Percentiles rank a stretch among this genome's conserved stretches.
phyloP scores from a whole-genome alignment of 2,888 invertebrate genomes.

The Stenichneumon culpator region DNA sequence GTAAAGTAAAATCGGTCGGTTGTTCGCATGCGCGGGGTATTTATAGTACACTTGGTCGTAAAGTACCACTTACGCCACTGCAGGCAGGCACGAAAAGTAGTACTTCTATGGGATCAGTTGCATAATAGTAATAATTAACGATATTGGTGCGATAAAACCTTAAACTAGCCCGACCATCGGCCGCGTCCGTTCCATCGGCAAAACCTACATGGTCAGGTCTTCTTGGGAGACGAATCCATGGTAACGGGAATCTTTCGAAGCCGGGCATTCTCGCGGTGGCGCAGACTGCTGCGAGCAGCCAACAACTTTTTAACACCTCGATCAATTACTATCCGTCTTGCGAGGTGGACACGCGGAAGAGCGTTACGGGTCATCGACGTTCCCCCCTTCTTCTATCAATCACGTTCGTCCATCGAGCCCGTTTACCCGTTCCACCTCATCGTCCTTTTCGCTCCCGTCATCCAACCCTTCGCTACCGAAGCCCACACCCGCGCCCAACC shows the following conservation, averaged over 20 bases:
- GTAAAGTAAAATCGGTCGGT: too few species aligned
- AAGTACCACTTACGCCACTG: too few species aligned
- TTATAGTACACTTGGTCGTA: too few species aligned
- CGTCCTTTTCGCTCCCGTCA: constrained; percentile 7
- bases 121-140: too few species aligned
- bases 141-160: too few species aligned
- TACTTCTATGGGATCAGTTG: too few species aligned
- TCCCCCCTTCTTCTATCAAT: constrained; percentile 75
- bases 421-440: constrained; percentile 24
- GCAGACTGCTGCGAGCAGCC: constrained; percentile 59
- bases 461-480: neutral
- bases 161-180: too few species aligned
- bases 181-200: too few species aligned
- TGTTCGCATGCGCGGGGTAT: too few species aligned
- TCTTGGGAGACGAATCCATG: neutral
- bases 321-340: constrained; percentile 77
- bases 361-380: constrained; percentile 79
- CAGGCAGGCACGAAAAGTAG: too few species aligned
- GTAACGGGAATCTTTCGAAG: neutral
- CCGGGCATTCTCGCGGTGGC: neutral
- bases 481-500: neutral
- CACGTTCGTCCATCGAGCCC: constrained; percentile 67
- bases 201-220: neutral
- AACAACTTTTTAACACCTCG: constrained; percentile 69
- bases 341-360: constrained; percentile 57